Conservation (phyloP, 2,113 vertebrate species). For the Urocolius indicus region DNA sequence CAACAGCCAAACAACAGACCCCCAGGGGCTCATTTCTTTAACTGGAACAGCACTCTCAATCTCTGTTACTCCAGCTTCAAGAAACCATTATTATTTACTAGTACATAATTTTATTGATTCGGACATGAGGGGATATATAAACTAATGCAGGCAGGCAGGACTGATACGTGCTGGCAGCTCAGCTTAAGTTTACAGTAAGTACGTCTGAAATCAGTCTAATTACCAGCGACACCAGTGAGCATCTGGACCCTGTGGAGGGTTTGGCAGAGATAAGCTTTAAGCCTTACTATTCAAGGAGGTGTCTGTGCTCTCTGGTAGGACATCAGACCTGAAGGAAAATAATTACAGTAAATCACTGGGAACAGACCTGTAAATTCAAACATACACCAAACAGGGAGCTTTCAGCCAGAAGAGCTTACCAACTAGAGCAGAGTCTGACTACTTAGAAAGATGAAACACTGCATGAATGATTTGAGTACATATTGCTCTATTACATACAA, state of each 20-base stretch:
- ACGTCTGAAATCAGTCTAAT: conserved; percentile 35
- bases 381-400: background rate
- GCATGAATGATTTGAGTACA: background rate
- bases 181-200: conserved; percentile 8
- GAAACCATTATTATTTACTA: conserved; percentile 46
- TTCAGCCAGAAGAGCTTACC: background rate
- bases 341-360: conserved; percentile 34
- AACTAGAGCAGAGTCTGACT: background rate
- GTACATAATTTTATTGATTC: conserved; percentile 36
- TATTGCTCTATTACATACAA: background rate
- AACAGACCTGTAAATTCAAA: background rate
- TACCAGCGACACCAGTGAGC: conserved; percentile 18
- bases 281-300: background rate
- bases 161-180: background rate
- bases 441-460: background rate
- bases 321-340: conserved; percentile 22
- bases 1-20: conserved; percentile 35
- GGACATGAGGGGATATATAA: conserved; percentile 6
- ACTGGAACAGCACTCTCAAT: conserved; percentile 32
- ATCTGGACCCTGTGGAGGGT: background rate
- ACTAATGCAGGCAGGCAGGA: conserved; percentile 32
- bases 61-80: conserved; percentile 42
- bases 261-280: conserved; percentile 39
- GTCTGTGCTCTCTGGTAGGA: background rate
- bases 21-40: conserved; percentile 24